Base-by-base conservation (phyloP, 2,888 invertebrate genomes). In the Cerastis leucographa region DNA sequence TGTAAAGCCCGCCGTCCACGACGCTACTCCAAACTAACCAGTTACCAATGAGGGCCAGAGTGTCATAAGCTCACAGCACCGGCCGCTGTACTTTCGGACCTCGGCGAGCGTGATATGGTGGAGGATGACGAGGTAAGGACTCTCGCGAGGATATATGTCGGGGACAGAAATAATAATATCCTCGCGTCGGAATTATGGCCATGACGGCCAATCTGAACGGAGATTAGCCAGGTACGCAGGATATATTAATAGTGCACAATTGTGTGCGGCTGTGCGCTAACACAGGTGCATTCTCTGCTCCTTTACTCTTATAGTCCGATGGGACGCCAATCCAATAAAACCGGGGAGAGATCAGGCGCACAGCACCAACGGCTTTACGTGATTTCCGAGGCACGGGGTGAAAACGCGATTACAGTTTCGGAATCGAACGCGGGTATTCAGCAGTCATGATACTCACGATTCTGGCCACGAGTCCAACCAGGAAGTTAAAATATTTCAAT, bases 141-240 rank as follows among this genome's bases (percentile, higher is more conserved):
- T 98, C 46, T 98, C 98, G 0, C 97, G 95, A 22, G 97, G 93
- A 6, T 98, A 97, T 96, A 98, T 98, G 90, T 98, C 97, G 49
- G 97, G 97, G 17, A 97, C 96, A 59, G 8, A 59, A 59, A 59
- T 59, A 59, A 17, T 29, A 59, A 59, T 59, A 59, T 29, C 17
- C 3, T 29, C 8, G 17, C 59, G 17, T 29, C 59, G 1, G 17
- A 14, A 29, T 25, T 29, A 8, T 3, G 25, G 59, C 3, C 17
- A 59, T 29, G 29, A 8, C 25, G 8, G 17, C 7, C 29, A 29
- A 29, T 25, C 17, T 25, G 25, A 56, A 56, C 56, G 14, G 14
- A 56, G 25, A 56, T 56, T 29, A 59, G 17, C 29, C 29, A 59
- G 17, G 59, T 59, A 29, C 59, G 29, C 59, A 29, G 29, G 17